Conservation (phyloP, 2,113 vertebrate genomes). For the Pogona vitticeps region DNA sequence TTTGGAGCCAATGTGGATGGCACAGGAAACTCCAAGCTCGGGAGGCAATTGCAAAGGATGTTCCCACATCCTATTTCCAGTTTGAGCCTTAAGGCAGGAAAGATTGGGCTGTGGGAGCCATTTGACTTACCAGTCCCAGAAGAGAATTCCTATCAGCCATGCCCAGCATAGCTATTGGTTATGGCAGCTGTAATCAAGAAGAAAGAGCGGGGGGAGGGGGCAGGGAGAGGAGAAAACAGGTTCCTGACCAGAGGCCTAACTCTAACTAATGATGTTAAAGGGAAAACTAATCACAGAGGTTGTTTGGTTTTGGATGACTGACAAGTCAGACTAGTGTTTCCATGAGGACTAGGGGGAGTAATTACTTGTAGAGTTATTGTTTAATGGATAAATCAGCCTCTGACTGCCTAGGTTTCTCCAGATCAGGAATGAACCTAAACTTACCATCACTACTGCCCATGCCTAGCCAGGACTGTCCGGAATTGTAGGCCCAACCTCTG, state of each 20-base stretch:
- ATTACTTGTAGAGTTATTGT: background rate
- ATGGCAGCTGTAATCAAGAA: background rate
- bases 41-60: background rate
- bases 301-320: background rate
- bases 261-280: background rate
- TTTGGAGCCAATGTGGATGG: background rate
- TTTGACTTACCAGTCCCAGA: background rate
- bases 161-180: too few relatives aligned
- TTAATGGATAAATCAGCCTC: background rate
- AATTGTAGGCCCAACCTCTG: background rate
- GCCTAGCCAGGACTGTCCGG: background rate
- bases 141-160: background rate
- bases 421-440: background rate
- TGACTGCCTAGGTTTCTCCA: too few relatives aligned
- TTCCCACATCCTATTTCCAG: background rate
- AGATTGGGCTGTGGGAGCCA: too few relatives aligned
- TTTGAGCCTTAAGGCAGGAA: background rate
- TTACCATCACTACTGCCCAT: background rate
- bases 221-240: too few relatives aligned
- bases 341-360: background rate
- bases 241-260: background rate
- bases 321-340: background rate
- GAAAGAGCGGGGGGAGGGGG: too few relatives aligned
- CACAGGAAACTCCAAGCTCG: too few relatives aligned
- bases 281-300: background rate